phyloP scores from a whole-genome alignment of 2,797 vertebrate species.

The Onychomys arenicola region DNA sequence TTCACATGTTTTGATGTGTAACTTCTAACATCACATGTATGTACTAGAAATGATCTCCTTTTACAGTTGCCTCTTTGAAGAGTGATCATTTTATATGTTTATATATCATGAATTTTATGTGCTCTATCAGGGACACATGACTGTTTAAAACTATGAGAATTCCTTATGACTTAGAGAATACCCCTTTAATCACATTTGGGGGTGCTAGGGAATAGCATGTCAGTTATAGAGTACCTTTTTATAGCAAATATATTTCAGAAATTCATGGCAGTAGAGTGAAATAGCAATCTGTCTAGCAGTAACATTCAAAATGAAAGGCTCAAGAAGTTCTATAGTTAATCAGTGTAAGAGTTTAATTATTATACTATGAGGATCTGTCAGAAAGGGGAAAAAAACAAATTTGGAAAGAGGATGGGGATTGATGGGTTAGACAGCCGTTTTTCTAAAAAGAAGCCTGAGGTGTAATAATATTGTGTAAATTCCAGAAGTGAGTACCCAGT shows the following conservation, averaged over 20 bases:
- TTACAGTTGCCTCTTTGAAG: slow-evolving; percentile 66
- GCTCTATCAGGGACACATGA: slow-evolving; percentile 21
- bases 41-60: slow-evolving; percentile 61
- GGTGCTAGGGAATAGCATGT: not conserved
- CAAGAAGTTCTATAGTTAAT: slow-evolving; percentile 31
- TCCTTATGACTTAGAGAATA: slow-evolving; percentile 46
- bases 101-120: not conserved
- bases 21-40: slow-evolving; percentile 54
- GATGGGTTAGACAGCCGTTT: slow-evolving; percentile 46
- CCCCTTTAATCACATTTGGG: slow-evolving; percentile 22
- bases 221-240: slow-evolving; percentile 26
- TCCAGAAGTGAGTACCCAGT: slow-evolving; percentile 3
- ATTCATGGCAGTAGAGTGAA: slow-evolving; percentile 19
- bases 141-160: slow-evolving; percentile 55
- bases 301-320: slow-evolving; percentile 30
- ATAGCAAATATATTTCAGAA: slow-evolving; percentile 47
- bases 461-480: slow-evolving; percentile 59
- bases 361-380: slow-evolving; percentile 51
- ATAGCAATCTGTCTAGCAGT: slow-evolving; percentile 3
- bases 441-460: slow-evolving; percentile 45
- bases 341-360: slow-evolving; percentile 60
- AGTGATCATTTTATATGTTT: slow-evolving; percentile 70
- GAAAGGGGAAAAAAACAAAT: slow-evolving; percentile 19
- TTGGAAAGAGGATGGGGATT: slow-evolving; percentile 35
- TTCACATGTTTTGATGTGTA: slow-evolving; percentile 65